Evolutionary conservation across 2,888 invertebrate species (phyloP).

Genomic region (Nymphalis c-album): DNA sequence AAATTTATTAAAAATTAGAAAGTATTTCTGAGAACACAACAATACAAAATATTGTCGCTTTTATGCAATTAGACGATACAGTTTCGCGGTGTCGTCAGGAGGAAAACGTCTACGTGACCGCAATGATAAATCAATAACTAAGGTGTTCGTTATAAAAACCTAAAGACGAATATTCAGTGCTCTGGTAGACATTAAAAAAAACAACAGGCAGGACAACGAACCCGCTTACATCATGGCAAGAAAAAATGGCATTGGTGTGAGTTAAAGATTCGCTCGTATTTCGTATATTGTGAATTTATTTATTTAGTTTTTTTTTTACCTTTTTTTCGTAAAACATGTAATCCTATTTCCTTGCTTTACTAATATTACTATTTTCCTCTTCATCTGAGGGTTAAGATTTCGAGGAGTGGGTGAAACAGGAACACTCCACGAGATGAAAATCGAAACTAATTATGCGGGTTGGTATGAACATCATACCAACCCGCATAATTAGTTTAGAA

Average conservation of each 20-base stretch:
- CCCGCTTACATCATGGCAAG: slow-evolving; percentile 65
- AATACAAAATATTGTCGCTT: background rate
- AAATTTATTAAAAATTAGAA: too few species aligned
- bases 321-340: background rate
- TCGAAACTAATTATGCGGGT: too few species aligned
- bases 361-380: background rate
- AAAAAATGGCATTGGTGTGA: slow-evolving; percentile 49
- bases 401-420: too few species aligned
- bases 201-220: slow-evolving; percentile 57
- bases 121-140: slow-evolving; percentile 62
- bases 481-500: too few species aligned
- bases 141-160: slow-evolving; percentile 62
- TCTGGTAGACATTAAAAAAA: slow-evolving; percentile 51
- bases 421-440: too few species aligned
- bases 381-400: too few species aligned
- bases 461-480: too few species aligned
- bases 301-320: background rate
- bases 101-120: slow-evolving; percentile 26
- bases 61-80: background rate
- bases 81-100: slow-evolving; percentile 12
- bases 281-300: slow-evolving; percentile 23
- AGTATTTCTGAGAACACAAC: background rate
- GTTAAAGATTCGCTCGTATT: slow-evolving; percentile 34
- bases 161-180: slow-evolving; percentile 61
- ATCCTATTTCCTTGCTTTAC: background rate